Evolutionary conservation across 1,140 invertebrate species (phyloP), one percentile per base, ranked within the genome.

Genomic region (Drosophila orena): DNA sequence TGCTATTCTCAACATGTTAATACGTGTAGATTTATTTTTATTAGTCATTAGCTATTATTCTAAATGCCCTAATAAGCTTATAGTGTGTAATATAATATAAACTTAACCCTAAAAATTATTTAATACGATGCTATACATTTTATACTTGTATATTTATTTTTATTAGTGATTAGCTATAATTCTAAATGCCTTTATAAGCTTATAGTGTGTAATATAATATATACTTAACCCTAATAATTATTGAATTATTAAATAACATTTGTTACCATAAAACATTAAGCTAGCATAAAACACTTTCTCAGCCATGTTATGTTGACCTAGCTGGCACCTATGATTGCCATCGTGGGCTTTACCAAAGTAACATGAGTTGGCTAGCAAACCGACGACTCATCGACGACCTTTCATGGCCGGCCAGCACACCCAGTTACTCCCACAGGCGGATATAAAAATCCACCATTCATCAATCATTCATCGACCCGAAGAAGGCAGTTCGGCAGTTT

Each of bases 331-430:
- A 15, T 11, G 5, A 49, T 15, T 7, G 24, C n/a, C 8, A 4
- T 40, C 34, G 42, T 6, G 59, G 24, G 27, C 15, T 42, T 42
- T 42, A 34, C 3, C 56, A 58, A 17, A 62, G 22, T 60, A 22
- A 30, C 30, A 20, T 11, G 6, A 34, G 24, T 11, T 37, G 1
- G 14, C 4, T 2, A 11, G 22, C 35, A 61, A 70, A 35, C 40
- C 27, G 46, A 3, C 10, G 42, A 56, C 20, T 15, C 62, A 68
- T 69, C 27, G 64, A 64, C 27, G 64, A 46, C 43, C 52, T 70
- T 70, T 70, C 65, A 70, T 70, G 66, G 66, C 34, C 66, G 65
- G 40, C n/a, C 66, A 40, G 49, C 66, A 70, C 66, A 70, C 66
- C 66, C 17, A 65, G 14, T 7, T 12, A 70, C 66, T 38, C 66